Base-by-base conservation (phyloP, 2,888 invertebrate genomes). In the Caenorhabditis virilis region DNA sequence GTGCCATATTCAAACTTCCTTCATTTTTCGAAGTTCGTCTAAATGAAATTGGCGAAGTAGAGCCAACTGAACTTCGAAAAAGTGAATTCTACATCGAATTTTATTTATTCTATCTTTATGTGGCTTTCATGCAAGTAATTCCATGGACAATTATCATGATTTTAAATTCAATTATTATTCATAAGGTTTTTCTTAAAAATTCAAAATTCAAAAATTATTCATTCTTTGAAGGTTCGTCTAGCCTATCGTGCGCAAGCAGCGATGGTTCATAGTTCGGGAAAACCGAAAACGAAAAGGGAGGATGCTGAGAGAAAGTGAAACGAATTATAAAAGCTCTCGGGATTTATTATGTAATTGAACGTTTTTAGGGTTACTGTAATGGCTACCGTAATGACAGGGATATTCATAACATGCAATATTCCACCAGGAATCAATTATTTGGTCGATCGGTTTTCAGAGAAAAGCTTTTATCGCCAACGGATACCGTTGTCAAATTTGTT, bases 71-170 rank as follows among this genome's bases (percentile, higher is more conserved):
- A 35, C 57, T 79, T 20, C 62, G 79, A 13, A 55, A 69, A n/a
- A 67, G 72, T 36, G 48, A 50, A 20, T 55, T 78, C 35, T 80
- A 80, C 62, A 70, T 72, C 15, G 58, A 66, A 46, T 66, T 78
- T 38, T 73, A 77, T 54, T 59, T 70, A 18, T 69, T 74, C 18
- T 77, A 78, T 46, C 69, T 78, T 22, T 79, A 80, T 60, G 56
- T 76, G 23, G 49, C 77, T 2, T 43, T 80, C 23, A 61, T 81
- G 47, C 54, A 79, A 27, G 47, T 77, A 18, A 68, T 80, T 27
- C 80, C 80, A 18, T 80, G 79, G 76, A 58, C 75, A 2, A 67
- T 78, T n/a, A 80, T 80, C 33, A 81, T 81, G 20, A 54, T 73
- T 7, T 62, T 80, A n/a, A 80, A 80, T 51, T 60, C 70, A 15